Evolutionary conservation across 37 sponge, comb jelly and placozoan genomes (phyloP).

Genomic region (Cliona cf. orientalis): DNA sequence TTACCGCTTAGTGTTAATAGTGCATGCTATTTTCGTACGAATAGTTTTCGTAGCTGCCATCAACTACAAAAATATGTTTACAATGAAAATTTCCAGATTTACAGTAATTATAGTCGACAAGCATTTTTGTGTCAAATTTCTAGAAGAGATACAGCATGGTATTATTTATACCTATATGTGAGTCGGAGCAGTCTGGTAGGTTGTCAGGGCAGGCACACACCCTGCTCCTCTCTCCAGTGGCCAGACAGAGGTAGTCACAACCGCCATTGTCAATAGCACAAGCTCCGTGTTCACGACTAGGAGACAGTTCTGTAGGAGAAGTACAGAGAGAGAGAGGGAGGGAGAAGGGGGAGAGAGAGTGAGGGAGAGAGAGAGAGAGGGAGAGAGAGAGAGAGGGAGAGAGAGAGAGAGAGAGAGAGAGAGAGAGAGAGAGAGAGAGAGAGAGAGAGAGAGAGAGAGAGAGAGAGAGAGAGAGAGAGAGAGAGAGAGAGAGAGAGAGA

Average conservation of each 20-base stretch:
- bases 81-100: no score
- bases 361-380: not conserved
- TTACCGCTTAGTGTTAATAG: no score
- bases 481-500: slow-evolving; percentile 18
- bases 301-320: not conserved
- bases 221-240: slow-evolving; percentile 8
- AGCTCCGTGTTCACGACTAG: not conserved
- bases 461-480: not conserved
- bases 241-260: slow-evolving; percentile 56
- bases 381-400: not conserved
- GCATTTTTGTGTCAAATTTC: no score
- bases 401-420: slow-evolving; percentile 12
- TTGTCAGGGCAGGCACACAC: slow-evolving; percentile 64
- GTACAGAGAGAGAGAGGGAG: not conserved
- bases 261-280: slow-evolving; percentile 68
- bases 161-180: no score
- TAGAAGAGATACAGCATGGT: no score
- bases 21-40: no score
- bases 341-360: slow-evolving; percentile 12
- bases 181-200: no score
- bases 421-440: slow-evolving; percentile 19
- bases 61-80: no score
- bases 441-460: not conserved
- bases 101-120: no score
- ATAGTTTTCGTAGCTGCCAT: no score